Percentiles rank a stretch among this genome's conserved stretches.
Conservation (phyloP, 2,113 vertebrate species). For the Gopherus evgoodei region DNA sequence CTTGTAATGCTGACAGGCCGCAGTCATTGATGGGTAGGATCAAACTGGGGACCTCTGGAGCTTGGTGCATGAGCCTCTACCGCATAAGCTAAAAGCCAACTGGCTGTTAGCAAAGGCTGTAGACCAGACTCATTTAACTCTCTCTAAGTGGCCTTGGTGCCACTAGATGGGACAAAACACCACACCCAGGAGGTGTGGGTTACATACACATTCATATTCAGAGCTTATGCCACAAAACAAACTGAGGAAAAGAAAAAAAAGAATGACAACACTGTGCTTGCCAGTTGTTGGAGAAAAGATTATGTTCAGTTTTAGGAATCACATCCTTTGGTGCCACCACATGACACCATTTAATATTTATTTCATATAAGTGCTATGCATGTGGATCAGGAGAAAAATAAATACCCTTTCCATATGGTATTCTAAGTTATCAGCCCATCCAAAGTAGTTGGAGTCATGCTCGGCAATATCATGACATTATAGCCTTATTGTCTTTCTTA, state of each 20-base stretch:
- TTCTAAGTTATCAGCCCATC: background rate
- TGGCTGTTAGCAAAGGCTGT: no score
- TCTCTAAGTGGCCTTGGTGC: no score
- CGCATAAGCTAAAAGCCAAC: no score
- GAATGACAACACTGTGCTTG: fast-evolving
- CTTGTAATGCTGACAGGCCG: no score
- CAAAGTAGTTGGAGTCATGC: background rate
- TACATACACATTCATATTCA: background rate
- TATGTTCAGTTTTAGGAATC: background rate
- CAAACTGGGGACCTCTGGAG: no score
- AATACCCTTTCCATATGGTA: background rate
- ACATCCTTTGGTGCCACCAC: background rate
- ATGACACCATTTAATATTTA: background rate
- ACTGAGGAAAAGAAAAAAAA: background rate
- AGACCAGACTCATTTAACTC: no score
- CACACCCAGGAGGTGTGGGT: no score
- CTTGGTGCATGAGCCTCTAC: no score
- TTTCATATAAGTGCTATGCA: background rate
- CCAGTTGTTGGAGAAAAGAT: background rate
- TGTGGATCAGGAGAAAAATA: background rate
- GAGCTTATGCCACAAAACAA: background rate
- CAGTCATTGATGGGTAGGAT: no score
- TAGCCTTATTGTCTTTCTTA: background rate
- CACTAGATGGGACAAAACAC: no score
- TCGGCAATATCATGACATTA: background rate